Evolutionary conservation across 2,888 invertebrate genomes (phyloP), one percentile per base, ranked within the genome.

Genomic region (Malthinus seriepunctatus): DNA sequence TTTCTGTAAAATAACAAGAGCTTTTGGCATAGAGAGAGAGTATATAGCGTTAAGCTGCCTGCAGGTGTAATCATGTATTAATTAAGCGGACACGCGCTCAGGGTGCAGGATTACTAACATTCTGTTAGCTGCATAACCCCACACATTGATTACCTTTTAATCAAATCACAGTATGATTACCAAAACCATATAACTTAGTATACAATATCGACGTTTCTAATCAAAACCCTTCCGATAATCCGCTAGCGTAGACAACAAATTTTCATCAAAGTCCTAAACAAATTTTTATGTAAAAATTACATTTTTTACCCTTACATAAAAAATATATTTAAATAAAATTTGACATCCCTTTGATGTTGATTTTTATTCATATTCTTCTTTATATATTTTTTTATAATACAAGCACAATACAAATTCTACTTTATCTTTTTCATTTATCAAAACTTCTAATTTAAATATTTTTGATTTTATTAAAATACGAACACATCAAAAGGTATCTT

Each of bases 1-100:
- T 60, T 62, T 53, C 35, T 47, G 45, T 47, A 48, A 62, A 62
- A 57, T 57, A 58, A 57, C 51, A 54, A 42, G 50, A 58, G 59
- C 59, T 56, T 61, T 51, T 39, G 53, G 48, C 60, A 61, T 56
- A 51, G 23, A 23, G 23, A 23, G 23, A 23, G 64, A 47, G 50
- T 59, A 50, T 49, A 51, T 53, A 51, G 56, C 56, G 60, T 62
- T 60, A 68, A 70, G 67, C 66, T 64, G 66, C 71, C 69, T 71
- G 69, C 69, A 73, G 72, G 71, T 71, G 69, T 73, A 73, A 74
- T 73, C 73, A 72, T 70, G 71, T 72, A 73, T 73, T 74, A 74
- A 74, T 74, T 73, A 73, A 72, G 69, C 69, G 70, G 71, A 72
- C 72, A 72, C 69, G 71, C 63, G 69, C 66, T 63, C 62, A 56